phyloP scores from a whole-genome alignment of 2,797 vertebrate species.

The Strix occidentalis region DNA sequence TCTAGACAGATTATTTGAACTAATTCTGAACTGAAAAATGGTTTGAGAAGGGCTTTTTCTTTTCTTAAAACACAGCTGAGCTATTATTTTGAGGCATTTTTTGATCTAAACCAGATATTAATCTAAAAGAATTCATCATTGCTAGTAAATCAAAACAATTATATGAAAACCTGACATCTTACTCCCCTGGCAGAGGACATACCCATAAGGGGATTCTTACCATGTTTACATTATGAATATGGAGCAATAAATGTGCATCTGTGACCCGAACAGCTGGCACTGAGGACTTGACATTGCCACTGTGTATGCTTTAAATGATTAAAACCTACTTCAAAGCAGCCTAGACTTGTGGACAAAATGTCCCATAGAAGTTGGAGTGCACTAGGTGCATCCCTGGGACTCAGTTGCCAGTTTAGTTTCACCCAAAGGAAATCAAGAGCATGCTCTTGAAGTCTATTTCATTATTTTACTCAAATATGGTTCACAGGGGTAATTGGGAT shows the following conservation, averaged over 20 bases:
- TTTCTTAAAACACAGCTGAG: not conserved
- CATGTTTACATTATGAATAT: not conserved
- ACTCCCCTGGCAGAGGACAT: fast-evolving
- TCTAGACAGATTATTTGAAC: not conserved
- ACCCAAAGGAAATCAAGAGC: not conserved
- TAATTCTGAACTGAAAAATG: not conserved
- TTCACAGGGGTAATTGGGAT: not conserved
- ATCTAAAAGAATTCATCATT: not conserved
- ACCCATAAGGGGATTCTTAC: not conserved
- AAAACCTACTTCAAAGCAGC: not conserved
- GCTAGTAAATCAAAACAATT: not conserved
- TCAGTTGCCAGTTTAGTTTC: not conserved
- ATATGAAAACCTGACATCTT: not conserved
- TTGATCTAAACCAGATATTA: not conserved
- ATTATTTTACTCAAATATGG: not conserved
- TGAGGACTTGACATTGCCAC: not conserved
- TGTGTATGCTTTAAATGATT: not conserved
- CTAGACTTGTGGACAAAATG: not conserved
- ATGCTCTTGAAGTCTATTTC: not conserved
- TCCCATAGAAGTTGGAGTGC: not conserved
- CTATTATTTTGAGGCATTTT: not conserved
- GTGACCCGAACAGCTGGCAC: not conserved
- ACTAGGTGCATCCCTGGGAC: not conserved
- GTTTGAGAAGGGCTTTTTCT: fast-evolving
- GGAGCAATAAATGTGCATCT: not conserved